Base-by-base conservation (phyloP, 2,113 vertebrate species). In the Nansenia antarctica region DNA sequence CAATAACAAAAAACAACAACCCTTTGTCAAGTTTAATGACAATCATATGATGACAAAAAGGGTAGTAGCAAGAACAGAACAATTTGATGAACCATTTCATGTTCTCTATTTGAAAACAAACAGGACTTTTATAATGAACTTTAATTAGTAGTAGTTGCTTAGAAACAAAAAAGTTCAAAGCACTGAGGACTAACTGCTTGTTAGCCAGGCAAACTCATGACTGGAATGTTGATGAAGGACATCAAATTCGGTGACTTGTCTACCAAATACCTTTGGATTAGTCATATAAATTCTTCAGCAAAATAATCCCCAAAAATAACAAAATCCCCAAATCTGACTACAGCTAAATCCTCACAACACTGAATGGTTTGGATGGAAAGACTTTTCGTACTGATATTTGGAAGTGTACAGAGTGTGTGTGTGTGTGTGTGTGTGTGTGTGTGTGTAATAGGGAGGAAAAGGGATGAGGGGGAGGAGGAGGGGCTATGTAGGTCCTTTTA, bases 401-500 rank as follows among this genome's bases (percentile, higher is more conserved):
- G 32, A 11, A 30, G 7, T 3, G 34, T 60, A 57, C n/a, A n/a
- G 29, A 12, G 18, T 59, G 14, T 30, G 55, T 54, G 11, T 58
- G 14, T 58, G 26, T 31, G 1, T 34, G 20, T n/a, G 53, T 64
- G 37, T n/a, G 5, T 60, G 5, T 22, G 2, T 18, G n/a, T n/a
- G n/a, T n/a, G n/a, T n/a, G n/a, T n/a, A n/a, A n/a, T n/a, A n/a
- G n/a, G n/a, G n/a, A n/a, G 26, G 24, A 9, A n/a, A n/a, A n/a
- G n/a, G n/a, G n/a, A n/a, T n/a, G n/a, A n/a, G n/a, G n/a, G n/a
- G n/a, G n/a, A n/a, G 27, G 34, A 72, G 59, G 57, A 9, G 31
- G 29, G 1, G 15, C 22, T 34, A 14, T 20, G 27, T 52, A 6
- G 18, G 39, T 31, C 15, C 18, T 45, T 65, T 94, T 87, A 96